phyloP scores from a whole-genome alignment of 2,113 vertebrate genomes.

The Mus musculus region DNA sequence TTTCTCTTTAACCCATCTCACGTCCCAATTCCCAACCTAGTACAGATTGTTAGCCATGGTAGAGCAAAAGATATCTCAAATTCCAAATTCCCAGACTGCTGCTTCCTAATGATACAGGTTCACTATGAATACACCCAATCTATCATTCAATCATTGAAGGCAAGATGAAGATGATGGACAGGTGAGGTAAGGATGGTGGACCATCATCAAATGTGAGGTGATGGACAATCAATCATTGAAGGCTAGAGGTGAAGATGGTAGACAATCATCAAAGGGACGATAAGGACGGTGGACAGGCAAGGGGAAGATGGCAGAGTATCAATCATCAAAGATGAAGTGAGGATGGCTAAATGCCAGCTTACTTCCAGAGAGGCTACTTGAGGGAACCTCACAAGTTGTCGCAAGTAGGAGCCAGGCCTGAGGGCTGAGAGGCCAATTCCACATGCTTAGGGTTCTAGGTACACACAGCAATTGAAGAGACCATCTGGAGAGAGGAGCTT shows the following conservation, averaged over 20 bases:
- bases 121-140: background rate
- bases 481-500: background rate
- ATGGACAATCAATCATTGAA: no score
- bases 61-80: background rate
- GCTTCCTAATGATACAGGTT: background rate
- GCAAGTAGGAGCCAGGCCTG: background rate
- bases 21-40: background rate
- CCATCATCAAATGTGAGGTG: no score
- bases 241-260: no score
- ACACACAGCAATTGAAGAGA: background rate
- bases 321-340: background rate
- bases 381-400: background rate
- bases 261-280: no score
- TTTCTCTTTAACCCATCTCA: background rate
- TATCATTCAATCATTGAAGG: background rate
- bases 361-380: background rate
- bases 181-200: no score
- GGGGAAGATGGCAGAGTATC: background rate
- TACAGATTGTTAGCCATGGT: background rate
- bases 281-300: no score
- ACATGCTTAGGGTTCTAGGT: background rate
- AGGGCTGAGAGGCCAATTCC: background rate
- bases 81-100: background rate
- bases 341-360: background rate
- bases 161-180: background rate